phyloP scores from a whole-genome alignment of 2,797 vertebrate species.

The Sphaeramia orbicularis region DNA sequence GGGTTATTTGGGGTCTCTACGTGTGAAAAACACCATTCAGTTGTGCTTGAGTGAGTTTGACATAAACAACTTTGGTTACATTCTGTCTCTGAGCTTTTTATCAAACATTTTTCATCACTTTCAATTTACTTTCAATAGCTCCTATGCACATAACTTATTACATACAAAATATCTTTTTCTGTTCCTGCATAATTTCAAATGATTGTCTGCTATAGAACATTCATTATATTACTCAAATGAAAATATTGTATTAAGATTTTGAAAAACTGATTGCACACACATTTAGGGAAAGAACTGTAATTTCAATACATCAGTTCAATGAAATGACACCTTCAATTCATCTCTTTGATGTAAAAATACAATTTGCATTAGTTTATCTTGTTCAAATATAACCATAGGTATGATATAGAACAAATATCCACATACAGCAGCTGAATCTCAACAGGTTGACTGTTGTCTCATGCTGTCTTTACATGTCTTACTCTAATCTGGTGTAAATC shows the following conservation, averaged over 20 bases:
- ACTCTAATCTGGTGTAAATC: not conserved
- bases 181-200: too few species aligned
- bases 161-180: too few species aligned
- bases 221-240: too few species aligned
- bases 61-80: not conserved
- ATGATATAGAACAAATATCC: not conserved
- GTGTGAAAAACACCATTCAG: slow-evolving; percentile 41
- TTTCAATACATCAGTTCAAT: too few species aligned
- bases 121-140: too few species aligned
- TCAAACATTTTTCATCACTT: not conserved
- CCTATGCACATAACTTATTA: too few species aligned
- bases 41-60: slow-evolving; percentile 24
- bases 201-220: too few species aligned
- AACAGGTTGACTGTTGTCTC: not conserved
- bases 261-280: too few species aligned
- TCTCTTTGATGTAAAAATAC: too few species aligned
- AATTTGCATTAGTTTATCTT: not conserved
- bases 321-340: too few species aligned
- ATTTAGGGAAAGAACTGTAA: too few species aligned
- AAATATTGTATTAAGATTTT: too few species aligned
- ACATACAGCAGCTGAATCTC: not conserved
- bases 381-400: not conserved
- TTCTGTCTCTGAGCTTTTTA: not conserved
- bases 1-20: slow-evolving; percentile 31
- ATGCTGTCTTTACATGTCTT: not conserved